Evolutionary conservation across 1,140 invertebrate genomes (phyloP).

Genomic region (Caenorhabditis brenneri): DNA sequence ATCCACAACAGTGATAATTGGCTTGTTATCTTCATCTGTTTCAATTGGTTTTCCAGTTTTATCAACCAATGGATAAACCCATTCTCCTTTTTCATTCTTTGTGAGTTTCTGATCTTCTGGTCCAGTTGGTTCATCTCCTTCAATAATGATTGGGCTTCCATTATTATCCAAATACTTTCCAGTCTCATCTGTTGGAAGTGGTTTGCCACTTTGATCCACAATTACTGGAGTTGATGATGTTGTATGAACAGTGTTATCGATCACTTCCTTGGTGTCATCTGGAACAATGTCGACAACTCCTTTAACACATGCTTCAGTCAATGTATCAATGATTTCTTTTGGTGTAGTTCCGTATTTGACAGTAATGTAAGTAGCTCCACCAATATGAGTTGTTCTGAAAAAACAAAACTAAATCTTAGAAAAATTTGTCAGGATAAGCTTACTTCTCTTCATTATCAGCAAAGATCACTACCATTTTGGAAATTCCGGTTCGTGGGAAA

Average conservation of each 20-base stretch:
- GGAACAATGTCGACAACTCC: conserved; percentile 2
- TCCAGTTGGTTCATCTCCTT: conserved; percentile 46
- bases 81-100: conserved; percentile 59
- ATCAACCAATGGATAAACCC: conserved; percentile 59
- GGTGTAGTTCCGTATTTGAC: neutral
- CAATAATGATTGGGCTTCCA: conserved; percentile 45
- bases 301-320: neutral
- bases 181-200: conserved; percentile 48
- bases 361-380: neutral
- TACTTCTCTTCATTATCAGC: conserved; percentile 57
- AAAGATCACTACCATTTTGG: conserved; percentile 56
- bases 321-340: neutral
- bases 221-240: neutral
- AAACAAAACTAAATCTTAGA: neutral
- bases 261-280: conserved; percentile 12
- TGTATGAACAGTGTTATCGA: neutral
- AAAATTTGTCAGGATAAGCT: conserved; percentile 17
- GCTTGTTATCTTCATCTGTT: conserved; percentile 46
- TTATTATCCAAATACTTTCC: conserved; percentile 39
- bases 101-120: conserved; percentile 60
- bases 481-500: conserved; percentile 52
- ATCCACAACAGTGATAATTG: conserved; percentile 54
- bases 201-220: conserved; percentile 53
- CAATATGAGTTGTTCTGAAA: neutral
- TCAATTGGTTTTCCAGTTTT: conserved; percentile 35